phyloP scores from a whole-genome alignment of 2,113 vertebrate genomes.

The Atrichornis clamosus region DNA sequence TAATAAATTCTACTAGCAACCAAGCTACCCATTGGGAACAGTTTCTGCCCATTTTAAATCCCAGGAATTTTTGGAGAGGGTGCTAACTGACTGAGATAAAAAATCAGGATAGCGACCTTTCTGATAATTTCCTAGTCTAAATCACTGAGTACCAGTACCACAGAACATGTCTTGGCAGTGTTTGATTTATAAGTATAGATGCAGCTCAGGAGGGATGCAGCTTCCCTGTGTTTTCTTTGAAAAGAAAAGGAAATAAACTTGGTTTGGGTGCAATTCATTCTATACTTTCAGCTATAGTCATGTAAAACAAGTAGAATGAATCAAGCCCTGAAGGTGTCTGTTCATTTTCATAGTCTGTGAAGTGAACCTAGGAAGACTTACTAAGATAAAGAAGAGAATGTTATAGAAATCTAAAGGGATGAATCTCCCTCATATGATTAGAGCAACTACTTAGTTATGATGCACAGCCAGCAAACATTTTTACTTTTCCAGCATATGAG shows the following conservation, averaged over 20 bases:
- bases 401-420: background rate
- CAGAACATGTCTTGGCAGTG: background rate
- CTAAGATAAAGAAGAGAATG: background rate
- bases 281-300: background rate
- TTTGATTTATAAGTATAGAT: background rate
- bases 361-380: background rate
- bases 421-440: background rate
- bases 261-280: background rate
- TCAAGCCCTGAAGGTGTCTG: background rate
- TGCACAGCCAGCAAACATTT: background rate
- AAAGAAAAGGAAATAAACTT: background rate
- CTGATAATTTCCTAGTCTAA: background rate
- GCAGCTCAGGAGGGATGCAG: background rate
- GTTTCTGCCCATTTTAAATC: background rate
- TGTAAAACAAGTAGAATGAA: background rate
- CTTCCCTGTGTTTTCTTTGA: background rate
- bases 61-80: background rate
- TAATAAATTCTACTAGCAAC: background rate
- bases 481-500: background rate
- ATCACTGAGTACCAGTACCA: background rate
- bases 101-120: background rate
- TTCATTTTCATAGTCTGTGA: background rate
- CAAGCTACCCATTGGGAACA: background rate
- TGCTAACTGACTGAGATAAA: background rate
- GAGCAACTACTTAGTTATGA: background rate